Percentiles rank a stretch among this genome's conserved stretches.
Conservation (phyloP, 2,113 vertebrate species). For the Podarcis raffonei region DNA sequence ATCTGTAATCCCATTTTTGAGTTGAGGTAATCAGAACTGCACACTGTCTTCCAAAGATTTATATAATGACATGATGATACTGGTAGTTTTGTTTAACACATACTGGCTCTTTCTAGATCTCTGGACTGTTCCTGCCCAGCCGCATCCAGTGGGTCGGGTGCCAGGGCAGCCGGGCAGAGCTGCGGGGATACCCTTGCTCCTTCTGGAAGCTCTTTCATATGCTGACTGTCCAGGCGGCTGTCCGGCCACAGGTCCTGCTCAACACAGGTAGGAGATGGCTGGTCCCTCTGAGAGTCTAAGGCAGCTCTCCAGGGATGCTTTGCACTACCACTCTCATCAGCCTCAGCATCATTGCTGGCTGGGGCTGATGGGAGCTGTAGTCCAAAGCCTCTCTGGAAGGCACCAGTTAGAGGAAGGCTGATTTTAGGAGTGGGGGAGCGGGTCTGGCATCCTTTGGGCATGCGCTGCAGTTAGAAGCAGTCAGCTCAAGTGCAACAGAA, state of each 20-base stretch:
- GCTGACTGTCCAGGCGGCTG: constrained; percentile 82
- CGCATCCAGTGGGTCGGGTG: constrained; percentile 89
- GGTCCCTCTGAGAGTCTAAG: fast-evolving
- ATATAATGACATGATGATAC: too few relatives aligned
- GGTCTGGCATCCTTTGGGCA: too few relatives aligned
- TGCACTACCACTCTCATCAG: too few relatives aligned
- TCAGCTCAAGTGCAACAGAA: too few relatives aligned
- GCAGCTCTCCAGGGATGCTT: too few relatives aligned
- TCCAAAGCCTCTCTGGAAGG: too few relatives aligned
- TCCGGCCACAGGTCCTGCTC: constrained; percentile 76
- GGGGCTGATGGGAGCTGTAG: too few relatives aligned
- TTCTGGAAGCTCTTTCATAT: constrained; percentile 94
- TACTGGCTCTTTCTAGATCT: constrained; percentile 79
- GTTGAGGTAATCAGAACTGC: background rate
- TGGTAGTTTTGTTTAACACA: too few relatives aligned
- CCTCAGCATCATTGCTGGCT: too few relatives aligned
- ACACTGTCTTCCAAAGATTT: background rate
- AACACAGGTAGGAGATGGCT: constrained; percentile 80
- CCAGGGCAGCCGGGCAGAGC: constrained; percentile 86
- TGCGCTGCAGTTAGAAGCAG: too few relatives aligned
- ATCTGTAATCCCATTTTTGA: background rate
- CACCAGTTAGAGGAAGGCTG: too few relatives aligned
- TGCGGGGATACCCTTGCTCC: constrained; percentile 91
- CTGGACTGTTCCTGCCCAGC: constrained; percentile 85
- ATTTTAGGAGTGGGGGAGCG: too few relatives aligned